Evolutionary conservation across 2,797 vertebrate species (phyloP).

Genomic region (Denticeps clupeoides): DNA sequence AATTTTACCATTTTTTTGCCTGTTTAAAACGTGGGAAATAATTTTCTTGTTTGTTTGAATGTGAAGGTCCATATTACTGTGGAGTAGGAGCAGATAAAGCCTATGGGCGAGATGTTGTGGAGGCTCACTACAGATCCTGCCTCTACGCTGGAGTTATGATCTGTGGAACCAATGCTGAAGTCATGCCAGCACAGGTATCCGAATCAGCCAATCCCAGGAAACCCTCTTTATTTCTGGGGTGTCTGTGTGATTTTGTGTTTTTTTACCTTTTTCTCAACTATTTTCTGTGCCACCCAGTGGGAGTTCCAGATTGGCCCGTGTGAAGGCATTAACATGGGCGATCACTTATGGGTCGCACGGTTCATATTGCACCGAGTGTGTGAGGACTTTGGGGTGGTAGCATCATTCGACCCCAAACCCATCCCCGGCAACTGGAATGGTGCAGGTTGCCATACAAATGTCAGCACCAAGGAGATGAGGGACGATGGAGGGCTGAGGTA

Average conservation of each 20-base stretch:
- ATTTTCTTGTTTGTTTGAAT: no score
- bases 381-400: conserved; percentile 86
- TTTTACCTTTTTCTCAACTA: no score
- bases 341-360: conserved; percentile 87
- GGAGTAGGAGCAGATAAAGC: conserved; percentile 91
- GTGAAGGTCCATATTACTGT: conserved; percentile 96
- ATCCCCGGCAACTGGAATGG: conserved; percentile 97
- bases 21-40: no score
- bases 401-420: conserved; percentile 91
- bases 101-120: conserved; percentile 87
- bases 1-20: no score
- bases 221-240: no score
- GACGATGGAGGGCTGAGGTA: conserved; percentile 88
- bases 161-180: conserved; percentile 90
- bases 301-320: conserved; percentile 93
- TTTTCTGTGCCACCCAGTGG: no score
- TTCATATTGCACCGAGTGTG: conserved; percentile 94
- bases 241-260: no score
- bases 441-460: conserved; percentile 94
- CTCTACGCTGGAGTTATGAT: conserved; percentile 87
- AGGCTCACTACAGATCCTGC: conserved; percentile 90
- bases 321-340: conserved; percentile 87
- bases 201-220: no score
- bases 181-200: conserved; percentile 98
- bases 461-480: conserved; percentile 94